phyloP scores from a whole-genome alignment of 2,888 invertebrate species.

The Gortyna flavago region DNA sequence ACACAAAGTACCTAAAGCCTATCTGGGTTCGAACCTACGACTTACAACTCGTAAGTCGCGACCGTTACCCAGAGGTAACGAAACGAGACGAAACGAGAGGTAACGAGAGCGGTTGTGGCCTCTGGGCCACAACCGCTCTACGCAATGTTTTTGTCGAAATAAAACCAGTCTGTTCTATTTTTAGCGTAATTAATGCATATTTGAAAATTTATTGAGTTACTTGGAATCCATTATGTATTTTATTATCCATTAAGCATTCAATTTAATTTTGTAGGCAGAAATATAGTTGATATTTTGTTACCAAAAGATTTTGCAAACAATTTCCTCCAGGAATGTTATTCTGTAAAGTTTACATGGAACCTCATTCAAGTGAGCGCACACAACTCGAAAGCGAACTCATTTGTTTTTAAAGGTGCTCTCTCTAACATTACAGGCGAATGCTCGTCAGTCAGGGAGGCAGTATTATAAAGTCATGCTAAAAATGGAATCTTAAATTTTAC shows the following conservation, averaged over 20 bases:
- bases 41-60: no score
- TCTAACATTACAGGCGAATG: no score
- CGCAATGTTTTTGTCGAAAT: neutral
- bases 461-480: no score
- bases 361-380: neutral
- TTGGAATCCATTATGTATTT: neutral
- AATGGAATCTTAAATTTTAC: no score
- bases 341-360: neutral
- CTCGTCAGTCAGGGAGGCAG: no score
- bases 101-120: no score
- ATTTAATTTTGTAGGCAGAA: neutral
- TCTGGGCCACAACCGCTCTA: neutral
- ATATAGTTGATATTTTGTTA: neutral
- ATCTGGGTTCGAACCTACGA: no score
- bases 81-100: no score
- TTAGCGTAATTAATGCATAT: conserved; percentile 1
- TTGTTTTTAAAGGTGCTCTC: no score
- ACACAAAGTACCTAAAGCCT: no score
- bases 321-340: neutral
- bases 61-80: no score
- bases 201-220: neutral
- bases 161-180: conserved; percentile 31
- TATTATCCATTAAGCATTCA: neutral
- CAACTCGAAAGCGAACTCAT: neutral
- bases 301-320: no score